phyloP scores from a whole-genome alignment of 30 jellyfish, hydroid and myxozoan genomes.

The Sanderia malayensis region DNA sequence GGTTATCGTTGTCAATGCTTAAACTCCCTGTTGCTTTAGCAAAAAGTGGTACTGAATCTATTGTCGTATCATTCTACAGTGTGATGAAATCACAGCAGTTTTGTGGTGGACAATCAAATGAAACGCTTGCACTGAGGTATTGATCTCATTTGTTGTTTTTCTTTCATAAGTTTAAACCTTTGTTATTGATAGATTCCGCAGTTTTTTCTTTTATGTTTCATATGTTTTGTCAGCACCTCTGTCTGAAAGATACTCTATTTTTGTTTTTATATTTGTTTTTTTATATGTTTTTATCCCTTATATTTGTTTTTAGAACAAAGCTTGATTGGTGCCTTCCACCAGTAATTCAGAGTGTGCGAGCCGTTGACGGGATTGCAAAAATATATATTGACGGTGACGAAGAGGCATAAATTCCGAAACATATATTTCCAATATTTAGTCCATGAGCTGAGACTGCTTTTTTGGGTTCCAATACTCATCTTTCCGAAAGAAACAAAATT shows the following conservation, averaged over 20 bases:
- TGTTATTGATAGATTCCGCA: too few relatives aligned
- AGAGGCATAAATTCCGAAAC: background rate
- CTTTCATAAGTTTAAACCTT: too few relatives aligned
- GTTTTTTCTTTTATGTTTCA: too few relatives aligned
- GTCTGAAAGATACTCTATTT: too few relatives aligned
- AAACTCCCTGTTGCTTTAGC: too few relatives aligned
- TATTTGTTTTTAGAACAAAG: too few relatives aligned
- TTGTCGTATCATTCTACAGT: background rate
- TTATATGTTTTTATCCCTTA: background rate
- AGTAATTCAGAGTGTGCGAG: too few relatives aligned
- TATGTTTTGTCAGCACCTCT: too few relatives aligned
- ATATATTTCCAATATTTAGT: background rate
- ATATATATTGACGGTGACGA: background rate
- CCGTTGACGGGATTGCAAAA: background rate
- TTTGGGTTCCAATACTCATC: constrained; percentile 40
- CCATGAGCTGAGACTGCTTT: constrained; percentile 24
- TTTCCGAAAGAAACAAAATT: constrained; percentile 33
- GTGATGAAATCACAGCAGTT: background rate
- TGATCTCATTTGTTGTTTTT: too few relatives aligned
- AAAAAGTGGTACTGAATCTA: background rate
- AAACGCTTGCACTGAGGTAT: background rate
- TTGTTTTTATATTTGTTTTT: too few relatives aligned
- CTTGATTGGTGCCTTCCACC: too few relatives aligned
- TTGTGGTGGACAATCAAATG: background rate
- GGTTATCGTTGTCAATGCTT: too few relatives aligned